Conservation (phyloP, 2,797 vertebrate species). For the Xenentodon cancila region DNA sequence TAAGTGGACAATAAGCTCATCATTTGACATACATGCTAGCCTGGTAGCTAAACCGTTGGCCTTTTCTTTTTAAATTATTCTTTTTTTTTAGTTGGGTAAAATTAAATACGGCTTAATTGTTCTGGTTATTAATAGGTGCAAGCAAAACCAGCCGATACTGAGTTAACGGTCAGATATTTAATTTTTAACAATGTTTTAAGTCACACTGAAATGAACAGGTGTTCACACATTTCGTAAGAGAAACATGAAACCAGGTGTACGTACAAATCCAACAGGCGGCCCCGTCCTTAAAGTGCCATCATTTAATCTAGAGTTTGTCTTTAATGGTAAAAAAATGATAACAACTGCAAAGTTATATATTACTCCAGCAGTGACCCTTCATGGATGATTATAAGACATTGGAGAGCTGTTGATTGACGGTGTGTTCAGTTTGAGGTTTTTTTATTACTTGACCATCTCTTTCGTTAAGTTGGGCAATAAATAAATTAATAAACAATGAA, state of each 20-base stretch:
- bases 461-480: too few relatives aligned
- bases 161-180: not conserved
- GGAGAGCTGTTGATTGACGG: too few relatives aligned
- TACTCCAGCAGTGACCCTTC: too few relatives aligned
- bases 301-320: too few relatives aligned
- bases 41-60: conserved; percentile 16
- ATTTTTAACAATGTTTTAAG: conserved; percentile 5
- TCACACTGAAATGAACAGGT: conserved; percentile 11
- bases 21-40: conserved; percentile 29
- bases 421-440: too few relatives aligned
- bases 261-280: too few relatives aligned
- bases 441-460: too few relatives aligned
- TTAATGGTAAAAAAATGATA: too few relatives aligned
- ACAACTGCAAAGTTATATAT: too few relatives aligned
- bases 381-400: too few relatives aligned
- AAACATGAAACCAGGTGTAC: not conserved
- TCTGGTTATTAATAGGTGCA: not conserved
- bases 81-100: not conserved
- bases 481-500: too few relatives aligned
- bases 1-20: not conserved
- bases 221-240: not conserved
- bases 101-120: accelerated
- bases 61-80: not conserved
- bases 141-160: accelerated
- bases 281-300: too few relatives aligned